A percentile compares a stretch with the other conserved stretches of the same genome.
Evolutionary conservation across 2,113 vertebrate genomes (phyloP).

Genomic region (Stictonetta naevosa): DNA sequence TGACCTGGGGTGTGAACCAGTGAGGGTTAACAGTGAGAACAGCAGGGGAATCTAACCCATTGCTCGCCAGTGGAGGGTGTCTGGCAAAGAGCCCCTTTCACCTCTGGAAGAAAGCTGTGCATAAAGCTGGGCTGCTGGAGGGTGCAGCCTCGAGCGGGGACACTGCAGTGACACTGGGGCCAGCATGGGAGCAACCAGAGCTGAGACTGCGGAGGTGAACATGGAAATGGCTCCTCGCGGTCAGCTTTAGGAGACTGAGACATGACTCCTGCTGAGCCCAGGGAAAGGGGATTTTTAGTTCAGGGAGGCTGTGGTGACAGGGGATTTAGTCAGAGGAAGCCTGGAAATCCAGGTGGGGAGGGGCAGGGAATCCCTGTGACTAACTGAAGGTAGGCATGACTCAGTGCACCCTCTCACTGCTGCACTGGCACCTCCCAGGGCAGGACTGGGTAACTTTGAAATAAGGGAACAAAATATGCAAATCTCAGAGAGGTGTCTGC

Average conservation of each 20-base stretch:
- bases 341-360: background rate
- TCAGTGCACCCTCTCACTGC: background rate
- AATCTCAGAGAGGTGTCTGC: background rate
- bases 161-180: accelerated
- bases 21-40: background rate
- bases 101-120: background rate
- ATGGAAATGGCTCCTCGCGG: accelerated
- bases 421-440: accelerated
- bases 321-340: background rate
- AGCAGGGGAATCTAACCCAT: background rate
- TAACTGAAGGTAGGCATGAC: background rate
- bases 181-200: background rate
- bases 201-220: accelerated
- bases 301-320: background rate
- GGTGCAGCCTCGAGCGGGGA: background rate
- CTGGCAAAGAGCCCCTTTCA: background rate
- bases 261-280: background rate
- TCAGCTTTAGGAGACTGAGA: background rate
- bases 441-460: background rate
- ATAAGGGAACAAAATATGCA: accelerated
- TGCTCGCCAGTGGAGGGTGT: background rate
- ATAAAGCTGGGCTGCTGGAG: background rate
- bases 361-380: background rate
- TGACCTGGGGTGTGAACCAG: background rate
- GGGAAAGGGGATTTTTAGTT: background rate